Evolutionary conservation across 2,113 vertebrate genomes (phyloP), one percentile per base, ranked within the genome.

Genomic region (Zapornia atra): DNA sequence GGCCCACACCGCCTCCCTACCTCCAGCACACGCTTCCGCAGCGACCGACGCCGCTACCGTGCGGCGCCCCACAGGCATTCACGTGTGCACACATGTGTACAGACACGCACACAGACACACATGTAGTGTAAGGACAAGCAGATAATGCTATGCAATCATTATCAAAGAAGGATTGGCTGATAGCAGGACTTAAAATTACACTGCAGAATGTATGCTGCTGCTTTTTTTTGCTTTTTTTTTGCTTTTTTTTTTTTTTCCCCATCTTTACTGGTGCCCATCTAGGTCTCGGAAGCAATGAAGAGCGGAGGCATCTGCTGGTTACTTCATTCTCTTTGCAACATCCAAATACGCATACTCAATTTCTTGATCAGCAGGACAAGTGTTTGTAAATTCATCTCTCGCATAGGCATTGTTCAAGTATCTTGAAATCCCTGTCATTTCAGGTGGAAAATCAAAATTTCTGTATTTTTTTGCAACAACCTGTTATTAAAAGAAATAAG

Each of bases 381-480:
- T 99, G 95, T 98, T 99, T 96, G 97, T 99, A 97, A 99, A 99
- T 96, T 99, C 99, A 64, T 99, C 99, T 97, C 98, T 98, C 65
- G 98, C 96, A 11, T 99, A 99, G 2, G 99, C 99, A 10, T 97
- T 98, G 92, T 98, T 98, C 95, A 99, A 95, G 95, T 99, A 99
- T 89, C 99, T 97, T 96, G 99, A 99, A 83, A 99, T 88, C 59
- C 99, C 99, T 4, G 96, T 98, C 99, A 99, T 99, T 83, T 99
- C 99, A 3, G 94, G 86, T 9, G 99, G 99, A 92, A 99, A 99
- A 87, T 99, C 98, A 79, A 99, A 99, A 96, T 98, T 98, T 28
- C 99, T 97, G n/a, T 99, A 99, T 95, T 99, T 99, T 98, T 98
- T 99, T 50, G 99, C 98, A 85, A 99, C 99, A 2, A 99, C 98